Evolutionary conservation across 1,140 invertebrate genomes (phyloP), one percentile per base, ranked within the genome.

Genomic region (Meloidogyne hapla): DNA sequence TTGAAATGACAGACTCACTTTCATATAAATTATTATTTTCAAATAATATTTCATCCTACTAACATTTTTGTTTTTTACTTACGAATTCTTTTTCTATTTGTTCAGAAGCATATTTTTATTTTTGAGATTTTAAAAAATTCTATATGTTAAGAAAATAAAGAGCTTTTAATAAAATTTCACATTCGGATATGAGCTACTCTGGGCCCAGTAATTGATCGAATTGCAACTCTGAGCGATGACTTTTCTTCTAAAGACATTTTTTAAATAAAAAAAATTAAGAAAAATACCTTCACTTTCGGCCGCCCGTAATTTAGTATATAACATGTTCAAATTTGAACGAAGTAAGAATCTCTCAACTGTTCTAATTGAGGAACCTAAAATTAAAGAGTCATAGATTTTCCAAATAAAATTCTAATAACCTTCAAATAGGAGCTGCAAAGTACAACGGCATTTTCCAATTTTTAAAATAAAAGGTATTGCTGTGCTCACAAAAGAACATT

Each of bases 341-440:
- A 77, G 64, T 23, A 77, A 69, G 15, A 38, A 62, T 10, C 65
- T 23, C 25, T 77, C 76, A 18, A 77, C 28, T 2, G 76, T 77
- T 77, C 76, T 40, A 33, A 77, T 78, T 25, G 76, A 77, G 18
- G 76, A 77, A 23, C 68, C 76, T 77, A 15, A 68, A 77, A 75
- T 6, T 5, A 74, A 15, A n/a, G n/a, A n/a, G n/a, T 25, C n/a
- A 1, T 21, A 23, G 8, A 25, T 21, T 66, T 23, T 13, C 3
- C 5, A 66, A 33, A 21, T 18, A 65, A 33, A 18, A 74, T n/a
- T 74, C 66, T 6, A 4, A 23, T 40, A 15, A 69, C 74, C 74
- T 70, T 75, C 45, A 48, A 75, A 38, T 23, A 75, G 1, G 13
- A 70, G 40, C 15, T 56, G 28, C 4, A 75, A 48, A 1, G 68